Conservation (phyloP, 2,888 invertebrate species). For the Petrolisthes cinctipes region DNA sequence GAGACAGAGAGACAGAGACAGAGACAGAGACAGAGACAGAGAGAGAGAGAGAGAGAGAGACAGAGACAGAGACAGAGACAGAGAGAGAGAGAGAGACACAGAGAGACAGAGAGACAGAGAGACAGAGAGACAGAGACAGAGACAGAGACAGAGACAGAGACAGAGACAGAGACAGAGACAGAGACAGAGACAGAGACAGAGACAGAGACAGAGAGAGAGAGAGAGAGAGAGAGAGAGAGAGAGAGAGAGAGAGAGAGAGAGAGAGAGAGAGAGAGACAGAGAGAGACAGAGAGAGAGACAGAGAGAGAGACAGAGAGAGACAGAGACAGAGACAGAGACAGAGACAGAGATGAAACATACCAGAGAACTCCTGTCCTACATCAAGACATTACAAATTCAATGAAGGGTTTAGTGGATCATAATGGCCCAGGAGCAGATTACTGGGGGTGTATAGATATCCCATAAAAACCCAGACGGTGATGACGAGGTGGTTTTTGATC, state of each 20-base stretch:
- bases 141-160: background rate
- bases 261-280: constrained; percentile 18
- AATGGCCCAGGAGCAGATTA: constrained; percentile 32
- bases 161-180: background rate
- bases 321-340: background rate
- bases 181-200: background rate
- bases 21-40: background rate
- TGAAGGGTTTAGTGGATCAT: constrained; percentile 41
- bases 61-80: background rate
- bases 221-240: constrained; percentile 13
- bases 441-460: constrained; percentile 27
- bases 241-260: constrained; percentile 13
- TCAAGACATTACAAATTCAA: constrained; percentile 33
- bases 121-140: background rate
- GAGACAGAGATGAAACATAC: background rate
- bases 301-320: background rate
- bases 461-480: constrained; percentile 21
- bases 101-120: no score
- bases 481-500: constrained; percentile 33
- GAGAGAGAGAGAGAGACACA: background rate
- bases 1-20: background rate
- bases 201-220: background rate
- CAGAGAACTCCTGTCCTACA: constrained; percentile 26
- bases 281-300: constrained; percentile 6
- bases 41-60: background rate